A percentile compares a stretch with the other conserved stretches of the same genome.
Conservation (phyloP, 2,888 invertebrate species). For the Cephus pulcher region DNA sequence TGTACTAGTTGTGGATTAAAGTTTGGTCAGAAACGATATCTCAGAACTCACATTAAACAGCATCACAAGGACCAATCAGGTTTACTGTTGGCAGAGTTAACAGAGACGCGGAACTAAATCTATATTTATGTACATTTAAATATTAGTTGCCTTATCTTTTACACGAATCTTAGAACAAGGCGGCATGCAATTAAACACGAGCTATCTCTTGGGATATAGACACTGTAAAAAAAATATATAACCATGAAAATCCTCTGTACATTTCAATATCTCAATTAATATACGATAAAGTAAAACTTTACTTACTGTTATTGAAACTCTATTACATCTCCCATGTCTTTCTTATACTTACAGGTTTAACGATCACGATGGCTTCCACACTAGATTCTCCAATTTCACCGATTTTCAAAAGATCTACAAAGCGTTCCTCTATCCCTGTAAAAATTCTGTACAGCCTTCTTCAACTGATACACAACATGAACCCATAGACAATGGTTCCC, state of each 20-base stretch:
- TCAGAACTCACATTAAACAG: slow-evolving; percentile 64
- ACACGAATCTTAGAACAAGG: background rate
- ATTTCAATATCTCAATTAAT: background rate
- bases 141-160: slow-evolving; percentile 1
- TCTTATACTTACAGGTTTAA: slow-evolving; percentile 26
- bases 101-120: slow-evolving; percentile 22
- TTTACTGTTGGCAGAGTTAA: slow-evolving; percentile 27
- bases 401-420: slow-evolving; percentile 31
- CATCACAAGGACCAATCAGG: slow-evolving; percentile 30
- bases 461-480: background rate
- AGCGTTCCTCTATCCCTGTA: slow-evolving; percentile 5
- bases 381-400: slow-evolving; percentile 19
- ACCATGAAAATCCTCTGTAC: background rate
- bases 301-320: background rate
- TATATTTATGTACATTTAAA: slow-evolving; percentile 16
- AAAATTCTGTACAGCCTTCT: background rate
- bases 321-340: slow-evolving; percentile 1
- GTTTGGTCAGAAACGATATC: slow-evolving; percentile 67
- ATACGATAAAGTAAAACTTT: background rate
- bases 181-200: background rate
- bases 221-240: background rate
- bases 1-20: slow-evolving; percentile 64
- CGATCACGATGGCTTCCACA: slow-evolving; percentile 7
- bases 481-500: background rate
- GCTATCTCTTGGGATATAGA: background rate